Evolutionary conservation across 2,113 vertebrate species (phyloP), one percentile per base, ranked within the genome.

Genomic region (Indri indri): DNA sequence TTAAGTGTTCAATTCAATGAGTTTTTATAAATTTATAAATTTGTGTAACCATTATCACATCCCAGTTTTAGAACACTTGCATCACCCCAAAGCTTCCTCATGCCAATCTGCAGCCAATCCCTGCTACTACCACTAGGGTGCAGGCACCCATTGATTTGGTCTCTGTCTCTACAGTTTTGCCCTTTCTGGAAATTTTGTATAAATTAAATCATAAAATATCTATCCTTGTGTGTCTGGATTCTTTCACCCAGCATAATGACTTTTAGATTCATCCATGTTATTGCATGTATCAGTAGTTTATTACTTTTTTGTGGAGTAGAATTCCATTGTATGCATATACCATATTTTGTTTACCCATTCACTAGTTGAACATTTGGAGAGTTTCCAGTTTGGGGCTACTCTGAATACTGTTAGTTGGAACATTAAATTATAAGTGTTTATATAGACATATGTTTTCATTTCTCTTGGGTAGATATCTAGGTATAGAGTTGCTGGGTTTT

Each of bases 11-110:
- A 79, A 9, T 88, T 71, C 52, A 95, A 73, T 45, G 50, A 86
- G 12, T 54, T 81, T 93, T 32, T 93, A 40, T 61, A 90, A 88
- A 95, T 70, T 37, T 91, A 74, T 79, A 34, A 63, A 83, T 83
- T 27, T 97, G 20, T 40, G 11, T 3, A 83, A 27, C 11, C 13
- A 71, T 94, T 37, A 82, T 22, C 8, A 77, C 10, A 74, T 50
- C 16, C 22, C n/a, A 88, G 17, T 52, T 54, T 93, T 52, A 70
- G 59, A 92, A 65, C 10, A 27, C 3, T 50, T 83, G 6, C 5
- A 14, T 59, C 12, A 77, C 20, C n/a, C 25, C 5, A 66, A 86
- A 71, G 66, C 50, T 74, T 77, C 77, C 47, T 91, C 47, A 93
- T 47, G 16, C 12, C 27, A 79, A 32, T 25, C 57, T 94, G 7